Base-by-base conservation (phyloP, 2,888 invertebrate species). In the Strigamia maritima region DNA sequence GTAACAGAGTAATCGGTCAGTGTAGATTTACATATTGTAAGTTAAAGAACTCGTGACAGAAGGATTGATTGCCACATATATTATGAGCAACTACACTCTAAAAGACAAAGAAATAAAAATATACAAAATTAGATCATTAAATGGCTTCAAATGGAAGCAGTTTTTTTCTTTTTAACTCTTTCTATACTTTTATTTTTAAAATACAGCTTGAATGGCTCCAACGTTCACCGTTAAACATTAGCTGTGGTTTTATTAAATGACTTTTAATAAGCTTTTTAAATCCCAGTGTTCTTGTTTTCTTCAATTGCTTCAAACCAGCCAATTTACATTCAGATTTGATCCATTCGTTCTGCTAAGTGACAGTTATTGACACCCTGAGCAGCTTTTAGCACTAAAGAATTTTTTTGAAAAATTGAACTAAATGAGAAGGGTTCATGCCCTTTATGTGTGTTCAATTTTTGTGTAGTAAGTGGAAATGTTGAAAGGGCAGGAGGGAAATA, bases 321-420 rank as follows among this genome's bases (percentile, higher is more conserved):
- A 28, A 28, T 70, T 70, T 70, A 70, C 26, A 70, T 28, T 70
- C 70, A 70, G 70, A 70, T 70, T 70, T 70, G 70, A 70, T 70
- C 70, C 70, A 70, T 28, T 70, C 28, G 26, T 70, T 70, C 24
- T 3, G 28, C 26, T 14, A 28, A 70, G n/a, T 70, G 70, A 70
- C 70, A 28, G 70, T 16, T 70, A 70, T 70, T 70, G 70, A 70
- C 70, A 70, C 26, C 8, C 12, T 28, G 26, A 28, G 26, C 12
- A 1, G 28, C 28, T 70, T 28, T n/a, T 44, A 19, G 3, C 22
- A 19, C 19, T 54, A 19, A 19, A 54, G 19, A 19, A n/a, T 4
- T 19, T 19, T 54, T 54, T 54, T 54, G 54, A 19, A 54, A 54
- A 54, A 54, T 54, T n/a, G 54, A 8, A 54, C 8, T 54, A 19